Percentiles rank a stretch among this genome's conserved stretches.
Evolutionary conservation across 2,113 vertebrate genomes (phyloP).

Genomic region (Gopherus flavomarginatus): DNA sequence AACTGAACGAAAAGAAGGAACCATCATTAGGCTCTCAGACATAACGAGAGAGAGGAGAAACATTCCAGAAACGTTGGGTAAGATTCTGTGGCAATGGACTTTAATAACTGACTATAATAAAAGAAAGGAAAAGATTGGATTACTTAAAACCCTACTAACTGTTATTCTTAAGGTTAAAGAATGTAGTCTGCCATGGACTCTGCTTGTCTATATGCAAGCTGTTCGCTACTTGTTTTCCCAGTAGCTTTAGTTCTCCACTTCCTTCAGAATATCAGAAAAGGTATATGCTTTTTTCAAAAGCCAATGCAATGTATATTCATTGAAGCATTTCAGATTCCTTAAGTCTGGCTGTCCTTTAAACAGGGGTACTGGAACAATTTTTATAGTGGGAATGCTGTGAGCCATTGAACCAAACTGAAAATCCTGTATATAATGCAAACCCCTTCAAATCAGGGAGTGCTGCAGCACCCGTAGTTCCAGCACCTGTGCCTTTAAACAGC

Average conservation of each 20-base stretch:
- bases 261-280: not conserved
- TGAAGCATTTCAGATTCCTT: not conserved
- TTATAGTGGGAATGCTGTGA: too few species aligned
- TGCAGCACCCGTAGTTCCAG: too few species aligned
- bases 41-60: constrained; percentile 90
- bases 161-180: not conserved
- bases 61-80: constrained; percentile 98
- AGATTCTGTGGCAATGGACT: constrained; percentile 10
- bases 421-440: too few species aligned
- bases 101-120: not conserved
- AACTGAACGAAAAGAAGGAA: constrained; percentile 94
- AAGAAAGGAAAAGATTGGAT: not conserved
- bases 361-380: too few species aligned
- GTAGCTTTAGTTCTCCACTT: not conserved
- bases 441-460: too few species aligned
- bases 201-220: not conserved
- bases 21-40: constrained; percentile 91
- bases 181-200: not conserved
- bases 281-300: not conserved
- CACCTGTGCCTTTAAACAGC: not conserved
- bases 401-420: too few species aligned
- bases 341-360: not conserved
- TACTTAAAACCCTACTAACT: not conserved
- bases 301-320: rapidly evolving
- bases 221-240: not conserved